Conservation (phyloP, 2,113 vertebrate genomes). For the Centrocercus urophasianus region DNA sequence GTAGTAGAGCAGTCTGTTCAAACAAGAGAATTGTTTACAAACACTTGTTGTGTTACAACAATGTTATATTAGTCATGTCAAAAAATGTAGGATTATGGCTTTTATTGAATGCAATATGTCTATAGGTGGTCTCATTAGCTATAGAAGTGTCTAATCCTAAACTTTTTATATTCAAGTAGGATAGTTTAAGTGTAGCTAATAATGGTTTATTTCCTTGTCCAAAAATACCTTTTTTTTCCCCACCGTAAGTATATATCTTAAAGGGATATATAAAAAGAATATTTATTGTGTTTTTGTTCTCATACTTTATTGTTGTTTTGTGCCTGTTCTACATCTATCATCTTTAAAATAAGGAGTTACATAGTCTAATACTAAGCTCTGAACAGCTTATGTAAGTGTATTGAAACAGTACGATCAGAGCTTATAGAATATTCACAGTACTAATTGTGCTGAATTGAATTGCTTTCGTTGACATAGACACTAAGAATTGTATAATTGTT, state of each 20-base stretch:
- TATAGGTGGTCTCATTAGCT: neutral
- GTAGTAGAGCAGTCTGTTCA: neutral
- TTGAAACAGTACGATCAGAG: neutral
- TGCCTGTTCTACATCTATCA: neutral
- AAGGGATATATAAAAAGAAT: neutral
- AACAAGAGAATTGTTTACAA: neutral
- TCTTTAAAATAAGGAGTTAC: neutral
- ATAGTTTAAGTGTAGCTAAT: neutral
- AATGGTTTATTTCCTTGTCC: neutral
- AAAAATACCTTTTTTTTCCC: neutral
- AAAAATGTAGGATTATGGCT: neutral
- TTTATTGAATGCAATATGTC: neutral
- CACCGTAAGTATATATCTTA: neutral
- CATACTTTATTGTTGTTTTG: neutral
- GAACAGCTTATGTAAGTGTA: neutral
- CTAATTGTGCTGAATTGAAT: neutral
- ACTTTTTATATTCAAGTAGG: fast-evolving
- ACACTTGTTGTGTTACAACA: neutral
- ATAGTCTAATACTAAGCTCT: neutral
- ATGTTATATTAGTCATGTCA: neutral
- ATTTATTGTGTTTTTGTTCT: neutral
- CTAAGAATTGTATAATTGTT: neutral
- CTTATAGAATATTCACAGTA: neutral
- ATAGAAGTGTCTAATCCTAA: neutral
- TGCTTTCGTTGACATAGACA: neutral